phyloP scores from a whole-genome alignment of 1,140 invertebrate species.

The Diorhabda elongata region DNA sequence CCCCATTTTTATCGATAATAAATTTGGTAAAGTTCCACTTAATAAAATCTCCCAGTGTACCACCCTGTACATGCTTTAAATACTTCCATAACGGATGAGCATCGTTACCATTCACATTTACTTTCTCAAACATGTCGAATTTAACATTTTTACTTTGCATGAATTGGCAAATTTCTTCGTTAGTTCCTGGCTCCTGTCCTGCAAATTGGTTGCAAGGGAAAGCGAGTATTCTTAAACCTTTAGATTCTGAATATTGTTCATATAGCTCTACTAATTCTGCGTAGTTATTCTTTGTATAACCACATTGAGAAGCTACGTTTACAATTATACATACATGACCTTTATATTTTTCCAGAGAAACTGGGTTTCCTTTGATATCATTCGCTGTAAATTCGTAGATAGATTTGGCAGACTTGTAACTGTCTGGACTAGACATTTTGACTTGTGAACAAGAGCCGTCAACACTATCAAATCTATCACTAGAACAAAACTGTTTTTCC shows the following conservation, averaged over 20 bases:
- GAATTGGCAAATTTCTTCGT: conserved; percentile 73
- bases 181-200: conserved; percentile 71
- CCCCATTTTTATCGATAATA: conserved; percentile 80
- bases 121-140: conserved; percentile 75
- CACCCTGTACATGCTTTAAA: conserved; percentile 75
- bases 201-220: conserved; percentile 88
- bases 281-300: conserved; percentile 75
- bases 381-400: conserved; percentile 73
- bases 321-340: conserved; percentile 71
- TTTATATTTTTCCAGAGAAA: conserved; percentile 68
- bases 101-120: conserved; percentile 84
- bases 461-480: neutral
- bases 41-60: conserved; percentile 68
- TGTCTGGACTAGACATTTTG: conserved; percentile 15
- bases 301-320: conserved; percentile 84
- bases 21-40: conserved; percentile 99
- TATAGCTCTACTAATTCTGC: conserved; percentile 69
- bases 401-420: conserved; percentile 59
- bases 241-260: conserved; percentile 60
- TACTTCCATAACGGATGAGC: conserved; percentile 85
- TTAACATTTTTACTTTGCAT: conserved; percentile 64
- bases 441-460: neutral
- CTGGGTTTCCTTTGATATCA: conserved; percentile 67
- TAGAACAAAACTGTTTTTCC: neutral
- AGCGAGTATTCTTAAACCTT: conserved; percentile 71